Conservation (phyloP, 2,888 invertebrate genomes). For the Papilio protenor region DNA sequence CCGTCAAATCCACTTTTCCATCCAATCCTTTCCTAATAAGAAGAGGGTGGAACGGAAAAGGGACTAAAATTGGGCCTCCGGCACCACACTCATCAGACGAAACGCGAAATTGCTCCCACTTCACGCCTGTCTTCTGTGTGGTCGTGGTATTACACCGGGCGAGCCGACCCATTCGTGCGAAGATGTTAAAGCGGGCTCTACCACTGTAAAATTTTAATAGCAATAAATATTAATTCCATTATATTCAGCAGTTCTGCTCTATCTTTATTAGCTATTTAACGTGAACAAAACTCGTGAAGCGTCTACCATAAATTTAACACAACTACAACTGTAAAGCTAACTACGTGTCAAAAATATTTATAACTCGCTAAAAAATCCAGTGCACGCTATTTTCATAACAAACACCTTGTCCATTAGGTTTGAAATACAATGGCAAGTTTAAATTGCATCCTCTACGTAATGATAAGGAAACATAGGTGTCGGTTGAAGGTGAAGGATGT, state of each 20-base stretch:
- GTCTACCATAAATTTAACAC: conserved; percentile 9
- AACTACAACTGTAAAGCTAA: conserved; percentile 26
- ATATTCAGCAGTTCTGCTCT: not conserved
- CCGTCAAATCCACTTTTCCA: too few species aligned
- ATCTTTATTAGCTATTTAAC: not conserved
- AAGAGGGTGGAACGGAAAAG: too few species aligned
- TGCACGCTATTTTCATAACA: conserved; percentile 10
- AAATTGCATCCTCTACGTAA: conserved; percentile 40
- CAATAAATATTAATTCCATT: not conserved
- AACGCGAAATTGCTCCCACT: too few species aligned
- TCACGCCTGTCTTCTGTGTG: too few species aligned
- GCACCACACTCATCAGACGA: too few species aligned
- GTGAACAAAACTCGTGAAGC: not conserved
- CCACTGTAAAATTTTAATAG: too few species aligned
- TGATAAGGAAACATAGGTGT: conserved; percentile 47
- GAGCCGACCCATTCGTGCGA: too few species aligned
- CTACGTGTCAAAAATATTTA: conserved; percentile 39
- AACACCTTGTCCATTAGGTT: conserved; percentile 1
- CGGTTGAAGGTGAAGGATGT: conserved; percentile 70
- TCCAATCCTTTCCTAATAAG: too few species aligned
- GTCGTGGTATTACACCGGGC: too few species aligned
- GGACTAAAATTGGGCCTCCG: too few species aligned
- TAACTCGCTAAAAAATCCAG: conserved; percentile 13
- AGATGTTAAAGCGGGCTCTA: too few species aligned
- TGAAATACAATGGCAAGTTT: conserved; percentile 23